These are phyloP conservation scores for Polypterus bichir DNA, from an alignment of 2,113 vertebrate species.

Conservation along the genomic window DNA sequence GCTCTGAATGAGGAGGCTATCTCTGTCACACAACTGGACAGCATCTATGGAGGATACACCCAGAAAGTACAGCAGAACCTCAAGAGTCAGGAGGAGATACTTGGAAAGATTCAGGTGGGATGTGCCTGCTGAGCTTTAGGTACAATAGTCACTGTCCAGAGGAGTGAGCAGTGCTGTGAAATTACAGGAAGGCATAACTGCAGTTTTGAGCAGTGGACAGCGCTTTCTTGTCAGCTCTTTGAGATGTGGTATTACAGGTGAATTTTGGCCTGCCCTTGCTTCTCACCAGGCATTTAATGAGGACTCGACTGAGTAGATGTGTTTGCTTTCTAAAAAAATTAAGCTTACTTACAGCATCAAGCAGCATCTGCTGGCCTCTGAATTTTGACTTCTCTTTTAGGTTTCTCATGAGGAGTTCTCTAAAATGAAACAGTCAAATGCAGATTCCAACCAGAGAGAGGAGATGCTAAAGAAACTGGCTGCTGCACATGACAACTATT, in stretches of 20 bases:
- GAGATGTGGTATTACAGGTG: background rate
- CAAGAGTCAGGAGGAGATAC: slow-evolving; percentile 74
- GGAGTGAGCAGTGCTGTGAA: no score
- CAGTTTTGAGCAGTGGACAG: background rate
- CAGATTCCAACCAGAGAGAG: slow-evolving; percentile 84
- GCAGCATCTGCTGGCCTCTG: no score
- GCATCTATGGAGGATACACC: slow-evolving; percentile 72
- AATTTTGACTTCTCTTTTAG: slow-evolving; percentile 31
- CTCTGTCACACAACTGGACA: slow-evolving; percentile 71
- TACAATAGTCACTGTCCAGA: background rate
- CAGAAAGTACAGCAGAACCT: slow-evolving; percentile 75
- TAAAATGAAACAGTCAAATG: slow-evolving; percentile 85
- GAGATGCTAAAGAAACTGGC: slow-evolving; percentile 94
- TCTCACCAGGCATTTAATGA: background rate
- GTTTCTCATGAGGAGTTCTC: slow-evolving; percentile 88
- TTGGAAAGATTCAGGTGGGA: slow-evolving; percentile 66
- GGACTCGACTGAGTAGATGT: background rate
- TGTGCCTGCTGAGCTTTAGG: background rate
- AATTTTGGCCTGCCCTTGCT: background rate
- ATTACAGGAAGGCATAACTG: no score
- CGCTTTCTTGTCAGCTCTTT: background rate
- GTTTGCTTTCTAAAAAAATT: no score
- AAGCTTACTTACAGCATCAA: no score
- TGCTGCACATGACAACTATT: slow-evolving; percentile 87
- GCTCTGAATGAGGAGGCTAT: slow-evolving; percentile 87